Conservation (phyloP, 2,888 invertebrate species). For the Scaptomyza cyrtandrae region DNA sequence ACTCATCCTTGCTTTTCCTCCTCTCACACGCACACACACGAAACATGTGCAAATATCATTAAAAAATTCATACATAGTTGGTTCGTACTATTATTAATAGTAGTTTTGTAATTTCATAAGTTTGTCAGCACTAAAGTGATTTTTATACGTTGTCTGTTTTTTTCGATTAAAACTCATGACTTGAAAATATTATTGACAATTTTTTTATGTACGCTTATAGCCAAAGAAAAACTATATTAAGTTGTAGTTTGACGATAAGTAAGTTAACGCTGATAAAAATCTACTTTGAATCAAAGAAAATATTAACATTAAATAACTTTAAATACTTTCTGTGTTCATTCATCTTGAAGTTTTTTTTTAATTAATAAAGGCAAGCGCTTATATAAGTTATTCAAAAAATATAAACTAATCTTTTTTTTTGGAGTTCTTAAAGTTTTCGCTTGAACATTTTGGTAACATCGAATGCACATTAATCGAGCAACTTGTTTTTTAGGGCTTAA, state of each 20-base stretch:
- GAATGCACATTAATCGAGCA: not conserved
- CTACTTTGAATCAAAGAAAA: too few relatives aligned
- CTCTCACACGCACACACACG: not conserved
- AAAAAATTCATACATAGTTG: constrained; percentile 7
- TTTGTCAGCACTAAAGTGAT: constrained; percentile 2
- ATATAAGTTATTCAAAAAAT: too few relatives aligned
- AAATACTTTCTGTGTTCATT: too few relatives aligned
- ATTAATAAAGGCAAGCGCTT: too few relatives aligned
- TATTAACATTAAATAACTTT: too few relatives aligned
- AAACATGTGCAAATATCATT: constrained; percentile 25
- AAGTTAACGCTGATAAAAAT: too few relatives aligned
- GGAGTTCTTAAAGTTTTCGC: not conserved
- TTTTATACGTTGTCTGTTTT: not conserved
- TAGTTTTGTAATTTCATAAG: not conserved
- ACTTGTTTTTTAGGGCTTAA: not conserved
- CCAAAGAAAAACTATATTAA: too few relatives aligned
- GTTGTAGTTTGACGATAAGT: too few relatives aligned
- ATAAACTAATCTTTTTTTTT: too few relatives aligned
- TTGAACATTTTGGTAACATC: not conserved
- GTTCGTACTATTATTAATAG: not conserved
- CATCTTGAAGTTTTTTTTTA: too few relatives aligned
- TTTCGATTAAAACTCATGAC: not conserved
- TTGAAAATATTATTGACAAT: not conserved
- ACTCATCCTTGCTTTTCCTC: constrained; percentile 7
- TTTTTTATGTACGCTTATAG: too few relatives aligned